Base-by-base conservation (phyloP, 1,140 invertebrate genomes). In the Agrypnia vestita region DNA sequence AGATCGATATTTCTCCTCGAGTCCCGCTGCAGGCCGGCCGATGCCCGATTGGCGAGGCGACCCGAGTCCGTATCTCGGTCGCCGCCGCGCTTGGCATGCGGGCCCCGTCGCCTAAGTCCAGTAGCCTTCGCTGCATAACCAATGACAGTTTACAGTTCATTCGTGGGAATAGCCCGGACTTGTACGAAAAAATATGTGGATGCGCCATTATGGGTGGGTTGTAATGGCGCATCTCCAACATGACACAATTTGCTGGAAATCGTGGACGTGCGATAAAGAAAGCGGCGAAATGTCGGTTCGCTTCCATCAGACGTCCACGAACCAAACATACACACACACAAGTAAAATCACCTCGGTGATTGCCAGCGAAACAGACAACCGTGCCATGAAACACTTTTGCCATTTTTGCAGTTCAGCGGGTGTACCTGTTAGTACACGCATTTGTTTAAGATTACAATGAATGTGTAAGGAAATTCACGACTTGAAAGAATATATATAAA, bases 161-260 rank as follows among this genome's bases (percentile, higher is more conserved):
- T 46, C 71, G 71, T 74, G 71, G 71, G 71, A 74, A 74, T 74
- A 56, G 51, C 71, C 71, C 49, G 71, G 71, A 56, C 49, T 74
- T 59, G 51, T 53, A 74, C 71, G 71, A 74, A 74, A 74, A 74
- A 74, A 55, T 55, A 74, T 74, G 71, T 55, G 71, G 9, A 74
- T 55, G 19, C 4, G 71, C 71, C 51, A 56, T 59, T 72, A 67
- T 49, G 8, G 51, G 44, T 13, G 12, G 69, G 9, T n/a, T 12
- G 46, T 25, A 49, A 71, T 71, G 17, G 67, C 67, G 67, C 49
- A 71, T 71, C 67, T 71, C 67, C 67, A 7, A 71, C 67, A 51
- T 71, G 67, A 49, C 67, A 71, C 67, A 71, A 71, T 71, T 71
- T 71, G 67, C 19, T 71, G 67, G 44, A 71, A 71, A 71, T 9